These are phyloP conservation scores for Aphyosemion australe DNA, from an alignment of 2,113 vertebrate genomes.

Conservation along the genomic window DNA sequence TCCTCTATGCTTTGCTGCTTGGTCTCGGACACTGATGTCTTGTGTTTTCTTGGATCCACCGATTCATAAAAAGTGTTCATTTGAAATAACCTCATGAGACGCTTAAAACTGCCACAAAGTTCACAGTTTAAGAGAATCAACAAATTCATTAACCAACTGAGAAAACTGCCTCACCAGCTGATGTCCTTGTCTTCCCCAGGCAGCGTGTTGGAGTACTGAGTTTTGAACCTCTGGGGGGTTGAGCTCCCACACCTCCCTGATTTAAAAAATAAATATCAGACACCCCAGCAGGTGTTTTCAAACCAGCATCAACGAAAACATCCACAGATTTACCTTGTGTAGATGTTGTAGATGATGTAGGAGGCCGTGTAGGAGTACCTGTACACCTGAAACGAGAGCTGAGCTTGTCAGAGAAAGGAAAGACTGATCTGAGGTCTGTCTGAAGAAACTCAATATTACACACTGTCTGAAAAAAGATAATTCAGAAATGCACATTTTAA, in stretches of 20 bases:
- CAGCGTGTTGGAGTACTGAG: slow-evolving; percentile 90
- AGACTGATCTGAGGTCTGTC: slow-evolving; percentile 9
- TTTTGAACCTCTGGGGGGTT: slow-evolving; percentile 96
- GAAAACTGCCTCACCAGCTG: slow-evolving; percentile 86
- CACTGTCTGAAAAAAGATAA: background rate
- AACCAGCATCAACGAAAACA: background rate
- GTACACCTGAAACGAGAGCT: slow-evolving; percentile 83
- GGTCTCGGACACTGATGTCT: too few species aligned
- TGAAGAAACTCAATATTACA: background rate
- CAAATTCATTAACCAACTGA: background rate
- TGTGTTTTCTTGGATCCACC: too few species aligned
- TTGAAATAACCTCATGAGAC: too few species aligned
- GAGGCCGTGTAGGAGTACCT: slow-evolving; percentile 91
- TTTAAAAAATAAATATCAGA: background rate
- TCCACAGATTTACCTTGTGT: slow-evolving; percentile 80
- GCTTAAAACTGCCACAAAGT: too few species aligned
- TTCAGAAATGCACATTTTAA: too few species aligned
- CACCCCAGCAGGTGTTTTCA: background rate
- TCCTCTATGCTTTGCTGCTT: too few species aligned
- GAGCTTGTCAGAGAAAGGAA: slow-evolving; percentile 16
- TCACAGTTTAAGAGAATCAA: too few species aligned
- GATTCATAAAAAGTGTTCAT: too few species aligned
- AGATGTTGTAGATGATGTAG: slow-evolving; percentile 93
- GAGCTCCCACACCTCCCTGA: slow-evolving; percentile 95
- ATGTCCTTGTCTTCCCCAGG: slow-evolving; percentile 91